phyloP scores from a whole-genome alignment of 2,113 vertebrate genomes.

The Alethe diademata region DNA sequence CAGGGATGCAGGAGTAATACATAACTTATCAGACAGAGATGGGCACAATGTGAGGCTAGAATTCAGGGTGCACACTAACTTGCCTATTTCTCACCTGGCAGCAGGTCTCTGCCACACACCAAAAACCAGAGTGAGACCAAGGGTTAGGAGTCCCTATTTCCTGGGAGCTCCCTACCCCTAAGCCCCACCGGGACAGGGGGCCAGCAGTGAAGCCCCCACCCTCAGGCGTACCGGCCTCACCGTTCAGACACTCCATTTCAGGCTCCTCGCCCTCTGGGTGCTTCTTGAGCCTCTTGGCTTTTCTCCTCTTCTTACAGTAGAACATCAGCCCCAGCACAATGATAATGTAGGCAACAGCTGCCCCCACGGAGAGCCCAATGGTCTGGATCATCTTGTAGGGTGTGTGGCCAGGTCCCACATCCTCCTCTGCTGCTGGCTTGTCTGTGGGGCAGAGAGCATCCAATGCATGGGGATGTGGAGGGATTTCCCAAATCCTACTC shows the following conservation, averaged over 20 bases:
- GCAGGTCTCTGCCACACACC: background rate
- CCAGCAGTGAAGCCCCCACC: background rate
- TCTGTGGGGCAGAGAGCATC: constrained; percentile 74
- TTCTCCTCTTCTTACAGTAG: constrained; percentile 96
- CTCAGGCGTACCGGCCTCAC: constrained; percentile 63
- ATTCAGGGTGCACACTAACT: background rate
- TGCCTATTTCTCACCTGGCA: background rate
- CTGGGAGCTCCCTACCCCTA: background rate
- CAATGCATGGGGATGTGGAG: background rate
- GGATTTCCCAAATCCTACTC: background rate
- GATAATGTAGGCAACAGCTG: constrained; percentile 96
- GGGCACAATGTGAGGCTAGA: fast-evolving
- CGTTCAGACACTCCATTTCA: constrained; percentile 96
- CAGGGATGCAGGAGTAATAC: background rate
- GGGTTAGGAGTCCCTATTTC: background rate
- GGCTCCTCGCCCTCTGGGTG: constrained; percentile 89
- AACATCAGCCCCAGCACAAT: constrained; percentile 98
- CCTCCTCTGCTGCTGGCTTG: constrained; percentile 72
- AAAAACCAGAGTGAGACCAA: background rate
- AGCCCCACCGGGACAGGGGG: background rate
- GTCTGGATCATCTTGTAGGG: constrained; percentile 99
- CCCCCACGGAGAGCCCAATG: constrained; percentile 93
- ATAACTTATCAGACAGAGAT: background rate
- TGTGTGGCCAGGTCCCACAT: constrained; percentile 70
- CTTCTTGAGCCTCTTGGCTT: constrained; percentile 90